Evolutionary conservation across 2,797 vertebrate species (phyloP), one percentile per base, ranked within the genome.

Genomic region (Hippoglossus hippoglossus): DNA sequence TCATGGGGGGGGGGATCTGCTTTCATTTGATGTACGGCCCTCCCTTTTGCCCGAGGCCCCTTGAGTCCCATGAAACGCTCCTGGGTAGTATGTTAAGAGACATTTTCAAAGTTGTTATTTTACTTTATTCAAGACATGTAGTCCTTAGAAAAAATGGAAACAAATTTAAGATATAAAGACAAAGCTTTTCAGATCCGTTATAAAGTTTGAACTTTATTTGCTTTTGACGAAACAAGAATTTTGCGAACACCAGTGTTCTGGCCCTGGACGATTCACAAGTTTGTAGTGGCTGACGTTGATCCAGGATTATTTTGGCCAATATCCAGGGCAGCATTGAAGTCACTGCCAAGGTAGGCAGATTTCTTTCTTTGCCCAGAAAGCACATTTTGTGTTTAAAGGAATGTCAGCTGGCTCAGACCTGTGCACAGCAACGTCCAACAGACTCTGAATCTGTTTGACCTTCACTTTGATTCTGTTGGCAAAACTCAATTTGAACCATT

Each of bases 351-450:
- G 70, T 67, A 72, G 76, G 73, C 56, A 77, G 65, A 82, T 71
- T 68, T 80, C 36, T 66, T 68, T 71, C 75, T 77, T 63, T 79
- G 73, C 70, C 79, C 62, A 67, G 71, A 79, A 84, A 87, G 76
- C 84, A 89, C 57, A 53, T 82, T 84, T 82, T 67, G 61, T 74
- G 63, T 80, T 72, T 68, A 59, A 74, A 88, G 68, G 79, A 86
- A 79, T 75, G 70, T 77, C 72, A 36, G 60, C 71, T 68, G 78
- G 56, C 61, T 81, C 64, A 59, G 57, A 73, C 71, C 63, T 79
- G 25, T 15, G 55, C 47, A 36, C 11, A 59, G 49, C 34, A 13
- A 15, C 44, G 44, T 46, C 44, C 44, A 19, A 19, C 65, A 55
- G 57, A 59, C 57, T 64, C 31, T 50, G 34, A 73, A 46, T 59